Conservation (phyloP, 2,113 vertebrate species). For the Myocastor coypus region DNA sequence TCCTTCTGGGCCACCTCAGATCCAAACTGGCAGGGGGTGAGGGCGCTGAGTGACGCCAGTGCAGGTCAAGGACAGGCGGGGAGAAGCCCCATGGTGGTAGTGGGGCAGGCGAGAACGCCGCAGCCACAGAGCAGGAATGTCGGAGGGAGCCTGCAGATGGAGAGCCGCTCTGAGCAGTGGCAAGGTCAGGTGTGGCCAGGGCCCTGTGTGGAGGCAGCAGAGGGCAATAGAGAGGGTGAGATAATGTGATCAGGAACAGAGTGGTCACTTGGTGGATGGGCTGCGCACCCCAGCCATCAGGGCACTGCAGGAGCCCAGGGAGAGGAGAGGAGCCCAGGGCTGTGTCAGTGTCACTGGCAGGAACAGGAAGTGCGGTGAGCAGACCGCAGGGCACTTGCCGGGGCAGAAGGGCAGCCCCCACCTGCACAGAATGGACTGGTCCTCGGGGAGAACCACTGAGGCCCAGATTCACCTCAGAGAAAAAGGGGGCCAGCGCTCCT, state of each 20-base stretch:
- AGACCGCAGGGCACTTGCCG: too few species aligned
- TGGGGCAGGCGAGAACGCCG: fast-evolving
- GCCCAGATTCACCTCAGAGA: background rate
- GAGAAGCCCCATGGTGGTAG: background rate
- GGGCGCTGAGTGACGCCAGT: fast-evolving
- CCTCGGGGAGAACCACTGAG: fast-evolving
- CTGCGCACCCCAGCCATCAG: too few species aligned
- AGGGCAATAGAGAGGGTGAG: background rate
- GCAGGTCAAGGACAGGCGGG: fast-evolving
- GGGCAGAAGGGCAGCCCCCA: background rate
- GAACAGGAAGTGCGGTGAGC: too few species aligned
- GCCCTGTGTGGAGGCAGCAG: background rate
- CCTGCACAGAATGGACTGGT: fast-evolving
- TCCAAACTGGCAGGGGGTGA: background rate
- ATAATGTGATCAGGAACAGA: fast-evolving
- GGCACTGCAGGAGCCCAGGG: background rate
- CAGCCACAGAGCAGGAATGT: background rate
- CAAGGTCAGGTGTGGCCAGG: background rate
- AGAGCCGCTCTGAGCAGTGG: background rate
- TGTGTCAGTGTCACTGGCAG: background rate
- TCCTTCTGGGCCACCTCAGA: background rate
- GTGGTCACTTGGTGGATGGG: fast-evolving
- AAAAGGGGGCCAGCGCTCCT: background rate
- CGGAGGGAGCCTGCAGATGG: background rate
- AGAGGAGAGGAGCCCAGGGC: background rate